Evolutionary conservation across 2,113 vertebrate genomes (phyloP).

Genomic region (Cathartes aura): DNA sequence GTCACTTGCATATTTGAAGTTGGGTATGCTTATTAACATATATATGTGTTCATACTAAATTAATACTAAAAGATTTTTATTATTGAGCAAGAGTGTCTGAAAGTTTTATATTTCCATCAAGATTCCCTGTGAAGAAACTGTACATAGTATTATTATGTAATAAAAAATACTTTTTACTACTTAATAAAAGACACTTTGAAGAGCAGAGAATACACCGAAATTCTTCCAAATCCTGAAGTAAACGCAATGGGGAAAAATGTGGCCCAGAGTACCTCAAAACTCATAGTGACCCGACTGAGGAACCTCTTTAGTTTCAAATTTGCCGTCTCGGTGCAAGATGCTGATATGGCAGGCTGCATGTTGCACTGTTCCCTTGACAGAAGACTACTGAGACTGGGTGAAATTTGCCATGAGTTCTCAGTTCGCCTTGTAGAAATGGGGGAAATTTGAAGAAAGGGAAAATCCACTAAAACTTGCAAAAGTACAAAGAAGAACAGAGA

Average conservation of each 20-base stretch:
- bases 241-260: background rate
- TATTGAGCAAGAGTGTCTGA: background rate
- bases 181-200: background rate
- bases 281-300: rapidly evolving
- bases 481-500: background rate
- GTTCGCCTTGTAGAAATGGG: background rate
- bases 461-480: background rate
- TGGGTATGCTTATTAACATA: background rate
- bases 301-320: background rate
- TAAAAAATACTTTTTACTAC: background rate
- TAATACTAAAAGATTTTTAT: background rate
- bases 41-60: background rate
- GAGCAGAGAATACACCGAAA: background rate
- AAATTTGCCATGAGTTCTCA: background rate
- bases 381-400: background rate
- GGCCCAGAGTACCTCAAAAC: background rate
- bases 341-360: background rate
- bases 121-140: background rate
- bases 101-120: background rate
- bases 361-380: background rate
- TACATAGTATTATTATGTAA: background rate
- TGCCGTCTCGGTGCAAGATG: background rate
- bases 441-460: background rate
- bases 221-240: background rate
- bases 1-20: background rate